Conservation (phyloP, 2,797 vertebrate species). For the Loriculus beryllinus region DNA sequence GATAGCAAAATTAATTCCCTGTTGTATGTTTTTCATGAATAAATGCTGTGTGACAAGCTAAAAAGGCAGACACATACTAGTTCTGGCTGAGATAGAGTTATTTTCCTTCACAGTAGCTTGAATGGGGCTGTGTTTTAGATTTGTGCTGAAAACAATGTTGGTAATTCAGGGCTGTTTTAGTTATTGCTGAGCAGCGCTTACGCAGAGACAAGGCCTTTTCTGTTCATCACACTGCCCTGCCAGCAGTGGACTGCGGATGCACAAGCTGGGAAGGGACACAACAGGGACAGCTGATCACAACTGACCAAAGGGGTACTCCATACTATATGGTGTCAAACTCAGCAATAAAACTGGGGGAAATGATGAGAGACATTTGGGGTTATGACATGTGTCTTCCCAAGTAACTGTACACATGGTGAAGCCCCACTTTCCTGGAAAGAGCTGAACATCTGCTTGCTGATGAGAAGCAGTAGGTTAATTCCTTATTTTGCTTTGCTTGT, state of each 20-base stretch:
- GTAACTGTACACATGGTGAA: neutral
- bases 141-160: neutral
- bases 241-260: fast-evolving
- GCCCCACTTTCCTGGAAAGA: neutral
- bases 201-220: neutral
- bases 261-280: neutral
- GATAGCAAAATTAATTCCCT: neutral
- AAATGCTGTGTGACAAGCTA: neutral
- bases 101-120: neutral
- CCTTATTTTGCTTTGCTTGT: neutral
- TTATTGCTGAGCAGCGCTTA: neutral
- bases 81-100: neutral
- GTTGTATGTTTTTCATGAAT: neutral
- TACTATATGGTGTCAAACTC: neutral
- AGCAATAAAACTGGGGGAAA: neutral
- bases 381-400: neutral
- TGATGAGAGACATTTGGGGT: fast-evolving
- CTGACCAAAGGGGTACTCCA: neutral
- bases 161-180: neutral
- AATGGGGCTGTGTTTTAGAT: neutral
- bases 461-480: neutral
- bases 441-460: neutral
- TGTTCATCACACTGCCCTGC: neutral
- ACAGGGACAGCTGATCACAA: neutral
- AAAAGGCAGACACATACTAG: neutral